These are phyloP conservation scores for Homarus americanus DNA, from an alignment of 1,140 invertebrate genomes.

Conservation along the genomic window DNA sequence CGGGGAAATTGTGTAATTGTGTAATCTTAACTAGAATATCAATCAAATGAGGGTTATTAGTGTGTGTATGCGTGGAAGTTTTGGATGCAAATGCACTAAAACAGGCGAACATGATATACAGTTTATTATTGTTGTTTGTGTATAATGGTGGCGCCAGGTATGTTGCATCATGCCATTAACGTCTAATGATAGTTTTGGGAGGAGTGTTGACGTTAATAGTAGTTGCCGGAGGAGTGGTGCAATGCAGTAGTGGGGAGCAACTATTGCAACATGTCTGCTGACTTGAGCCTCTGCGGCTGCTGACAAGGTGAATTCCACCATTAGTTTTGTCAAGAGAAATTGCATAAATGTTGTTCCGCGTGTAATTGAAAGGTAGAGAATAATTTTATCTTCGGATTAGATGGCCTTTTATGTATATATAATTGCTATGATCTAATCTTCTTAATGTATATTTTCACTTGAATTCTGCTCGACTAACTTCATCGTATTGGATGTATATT, in stretches of 20 bases:
- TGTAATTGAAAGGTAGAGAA: background rate
- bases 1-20: too few relatives aligned
- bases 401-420: background rate
- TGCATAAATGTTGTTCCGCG: background rate
- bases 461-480: too few relatives aligned
- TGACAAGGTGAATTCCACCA: background rate
- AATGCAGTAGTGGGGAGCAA: background rate
- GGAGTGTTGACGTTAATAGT: background rate
- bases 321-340: background rate
- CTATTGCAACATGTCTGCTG: background rate
- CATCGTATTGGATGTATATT: too few relatives aligned
- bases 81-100: too few relatives aligned
- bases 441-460: too few relatives aligned
- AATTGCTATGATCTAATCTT: too few relatives aligned
- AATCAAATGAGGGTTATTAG: too few relatives aligned
- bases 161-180: background rate
- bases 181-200: background rate
- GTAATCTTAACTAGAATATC: too few relatives aligned
- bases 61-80: too few relatives aligned
- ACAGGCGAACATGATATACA: too few relatives aligned
- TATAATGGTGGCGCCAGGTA: background rate
- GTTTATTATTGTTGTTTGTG: background rate
- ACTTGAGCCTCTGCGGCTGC: background rate
- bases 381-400: background rate
- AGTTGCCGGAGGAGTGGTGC: background rate